Conservation (phyloP, 1,140 invertebrate genomes). For the Mercenaria mercenaria region DNA sequence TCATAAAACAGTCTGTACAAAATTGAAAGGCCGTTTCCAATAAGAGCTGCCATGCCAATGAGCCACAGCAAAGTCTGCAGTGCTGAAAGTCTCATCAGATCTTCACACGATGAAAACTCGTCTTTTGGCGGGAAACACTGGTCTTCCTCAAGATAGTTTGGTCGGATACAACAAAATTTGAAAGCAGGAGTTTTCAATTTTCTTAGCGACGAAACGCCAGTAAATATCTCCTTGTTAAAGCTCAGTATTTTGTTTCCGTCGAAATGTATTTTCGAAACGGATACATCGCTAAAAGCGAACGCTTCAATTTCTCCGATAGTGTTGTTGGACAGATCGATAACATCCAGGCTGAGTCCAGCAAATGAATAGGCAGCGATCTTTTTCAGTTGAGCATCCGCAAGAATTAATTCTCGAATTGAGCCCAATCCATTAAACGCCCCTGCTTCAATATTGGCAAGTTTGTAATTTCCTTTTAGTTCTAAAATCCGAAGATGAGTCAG, state of each 20-base stretch:
- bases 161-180: slow-evolving; percentile 73
- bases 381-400: slow-evolving; percentile 31
- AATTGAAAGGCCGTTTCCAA: slow-evolving; percentile 70
- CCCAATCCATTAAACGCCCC: slow-evolving; percentile 46
- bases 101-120: slow-evolving; percentile 75
- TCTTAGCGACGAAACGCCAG: slow-evolving; percentile 35
- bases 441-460: background rate
- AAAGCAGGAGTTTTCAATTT: slow-evolving; percentile 65
- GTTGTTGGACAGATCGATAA: slow-evolving; percentile 54
- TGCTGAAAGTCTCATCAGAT: slow-evolving; percentile 67
- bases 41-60: slow-evolving; percentile 65
- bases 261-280: slow-evolving; percentile 53
- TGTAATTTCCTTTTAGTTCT: slow-evolving; percentile 31
- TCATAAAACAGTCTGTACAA: slow-evolving; percentile 61
- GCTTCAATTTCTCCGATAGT: slow-evolving; percentile 43
- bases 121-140: slow-evolving; percentile 67
- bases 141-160: slow-evolving; percentile 43
- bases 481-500: slow-evolving; percentile 7
- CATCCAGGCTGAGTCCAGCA: slow-evolving; percentile 26
- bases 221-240: slow-evolving; percentile 64
- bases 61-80: slow-evolving; percentile 74
- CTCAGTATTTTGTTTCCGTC: slow-evolving; percentile 46
- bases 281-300: slow-evolving; percentile 38
- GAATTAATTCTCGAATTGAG: background rate
- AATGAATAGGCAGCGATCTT: slow-evolving; percentile 9